These are phyloP conservation scores for Oryzias dopingdopingensis DNA, from an alignment of 2,797 vertebrate genomes.

Conservation along the genomic window DNA sequence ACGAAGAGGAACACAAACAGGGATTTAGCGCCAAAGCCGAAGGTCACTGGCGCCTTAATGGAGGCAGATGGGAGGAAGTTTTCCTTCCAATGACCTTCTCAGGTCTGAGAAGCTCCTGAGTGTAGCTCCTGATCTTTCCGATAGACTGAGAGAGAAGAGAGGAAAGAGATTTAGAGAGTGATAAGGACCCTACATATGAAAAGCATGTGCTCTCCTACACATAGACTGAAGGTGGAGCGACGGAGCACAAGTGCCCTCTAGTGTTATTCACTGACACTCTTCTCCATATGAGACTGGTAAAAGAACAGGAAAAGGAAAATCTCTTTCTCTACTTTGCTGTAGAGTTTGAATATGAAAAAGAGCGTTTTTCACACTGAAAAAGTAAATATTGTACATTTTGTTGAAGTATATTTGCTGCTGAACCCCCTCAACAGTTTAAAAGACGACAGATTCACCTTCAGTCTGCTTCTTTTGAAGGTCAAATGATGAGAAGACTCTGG, in stretches of 20 bases:
- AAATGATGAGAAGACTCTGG: slow-evolving; percentile 43
- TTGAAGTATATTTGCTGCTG: no score
- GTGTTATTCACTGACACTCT: slow-evolving; percentile 51
- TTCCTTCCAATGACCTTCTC: slow-evolving; percentile 73
- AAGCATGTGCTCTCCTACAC: slow-evolving; percentile 52
- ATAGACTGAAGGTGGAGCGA: slow-evolving; percentile 33
- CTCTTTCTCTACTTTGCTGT: background rate
- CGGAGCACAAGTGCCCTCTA: slow-evolving; percentile 80
- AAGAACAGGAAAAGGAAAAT: slow-evolving; percentile 7
- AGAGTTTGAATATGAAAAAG: no score
- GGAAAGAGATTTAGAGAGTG: slow-evolving; percentile 57
- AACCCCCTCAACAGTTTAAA: background rate
- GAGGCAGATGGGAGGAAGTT: slow-evolving; percentile 56
- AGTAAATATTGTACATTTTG: slow-evolving; percentile 1
- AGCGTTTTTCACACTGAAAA: slow-evolving; percentile 36
- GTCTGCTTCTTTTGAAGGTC: slow-evolving; percentile 54
- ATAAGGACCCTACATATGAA: slow-evolving; percentile 63
- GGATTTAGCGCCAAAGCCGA: slow-evolving; percentile 27
- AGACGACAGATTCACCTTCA: slow-evolving; percentile 4
- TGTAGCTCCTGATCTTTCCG: slow-evolving; percentile 55
- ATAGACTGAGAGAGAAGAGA: slow-evolving; percentile 59
- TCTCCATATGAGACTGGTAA: background rate
- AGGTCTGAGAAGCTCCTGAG: slow-evolving; percentile 59
- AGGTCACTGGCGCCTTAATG: slow-evolving; percentile 62
- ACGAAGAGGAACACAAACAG: slow-evolving; percentile 12